Evolutionary conservation across 2,113 vertebrate genomes (phyloP).

Genomic region (Microcebus griseorufus): DNA sequence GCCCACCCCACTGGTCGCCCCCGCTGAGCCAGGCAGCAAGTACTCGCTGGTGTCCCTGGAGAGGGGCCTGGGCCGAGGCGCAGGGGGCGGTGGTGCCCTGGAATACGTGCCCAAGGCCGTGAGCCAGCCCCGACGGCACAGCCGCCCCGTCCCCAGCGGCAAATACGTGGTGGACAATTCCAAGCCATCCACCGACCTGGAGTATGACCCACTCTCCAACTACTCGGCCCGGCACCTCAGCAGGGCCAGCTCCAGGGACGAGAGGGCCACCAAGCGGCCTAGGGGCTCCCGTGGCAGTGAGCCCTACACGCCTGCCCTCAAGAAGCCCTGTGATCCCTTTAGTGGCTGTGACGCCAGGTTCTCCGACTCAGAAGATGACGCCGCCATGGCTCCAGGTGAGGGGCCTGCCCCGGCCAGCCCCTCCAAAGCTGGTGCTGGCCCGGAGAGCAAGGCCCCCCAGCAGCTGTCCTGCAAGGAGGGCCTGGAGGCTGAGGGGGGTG

Average conservation of each 20-base stretch:
- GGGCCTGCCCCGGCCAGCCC: slow-evolving; percentile 64
- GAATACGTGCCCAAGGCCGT: slow-evolving; percentile 94
- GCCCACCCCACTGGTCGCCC: slow-evolving; percentile 87
- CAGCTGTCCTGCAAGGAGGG: slow-evolving; percentile 72
- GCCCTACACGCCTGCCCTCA: slow-evolving; percentile 83
- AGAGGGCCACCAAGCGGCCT: slow-evolving; percentile 74
- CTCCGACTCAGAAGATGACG: slow-evolving; percentile 93
- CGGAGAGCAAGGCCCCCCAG: slow-evolving; percentile 48
- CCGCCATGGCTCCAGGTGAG: slow-evolving; percentile 85
- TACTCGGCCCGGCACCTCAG: slow-evolving; percentile 90
- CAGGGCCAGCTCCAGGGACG: slow-evolving; percentile 81
- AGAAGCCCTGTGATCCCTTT: slow-evolving; percentile 84
- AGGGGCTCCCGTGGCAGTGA: slow-evolving; percentile 77
- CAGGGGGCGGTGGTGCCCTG: slow-evolving; percentile 84
- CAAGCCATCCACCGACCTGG: slow-evolving; percentile 94
- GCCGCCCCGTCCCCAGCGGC: slow-evolving; percentile 81
- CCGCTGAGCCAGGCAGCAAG: slow-evolving; percentile 85
- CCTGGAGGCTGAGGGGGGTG: background rate
- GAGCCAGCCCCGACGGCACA: slow-evolving; percentile 80
- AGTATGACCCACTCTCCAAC: slow-evolving; percentile 97
- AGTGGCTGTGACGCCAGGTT: slow-evolving; percentile 84
- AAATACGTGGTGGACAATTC: slow-evolving; percentile 96
- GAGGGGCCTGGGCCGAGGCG: slow-evolving; percentile 81
- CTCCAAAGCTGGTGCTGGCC: slow-evolving; percentile 69
- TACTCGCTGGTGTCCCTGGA: slow-evolving; percentile 90